Evolutionary conservation across 2,113 vertebrate species (phyloP).

Genomic region (Corythornis madagascariensis): DNA sequence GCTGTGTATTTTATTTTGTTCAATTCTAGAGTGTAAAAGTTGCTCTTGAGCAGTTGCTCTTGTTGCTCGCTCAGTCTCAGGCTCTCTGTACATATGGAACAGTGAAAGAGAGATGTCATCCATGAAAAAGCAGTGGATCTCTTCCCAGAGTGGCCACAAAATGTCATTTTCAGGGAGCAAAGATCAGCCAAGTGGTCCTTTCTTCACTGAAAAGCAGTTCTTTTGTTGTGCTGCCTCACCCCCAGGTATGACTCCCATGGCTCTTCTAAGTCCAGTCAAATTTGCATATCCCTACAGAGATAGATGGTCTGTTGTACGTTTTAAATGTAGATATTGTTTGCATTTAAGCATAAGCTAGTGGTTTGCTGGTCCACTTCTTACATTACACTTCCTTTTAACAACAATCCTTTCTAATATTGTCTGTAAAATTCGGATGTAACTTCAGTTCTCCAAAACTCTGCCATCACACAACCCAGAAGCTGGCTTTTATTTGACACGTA

Average conservation of each 20-base stretch:
- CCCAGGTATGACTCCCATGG: rapidly evolving
- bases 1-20: background rate
- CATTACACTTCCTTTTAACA: background rate
- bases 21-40: background rate
- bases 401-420: background rate
- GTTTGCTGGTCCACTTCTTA: background rate
- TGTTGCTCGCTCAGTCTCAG: rapidly evolving
- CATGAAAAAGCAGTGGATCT: background rate
- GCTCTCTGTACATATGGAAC: background rate
- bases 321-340: background rate
- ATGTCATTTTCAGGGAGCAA: background rate
- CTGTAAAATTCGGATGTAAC: background rate
- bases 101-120: background rate
- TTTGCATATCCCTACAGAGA: background rate
- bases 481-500: background rate
- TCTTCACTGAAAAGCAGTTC: background rate
- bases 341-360: background rate
- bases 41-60: background rate
- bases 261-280: background rate
- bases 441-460: background rate
- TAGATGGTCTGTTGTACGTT: background rate
- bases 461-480: background rate
- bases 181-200: background rate
- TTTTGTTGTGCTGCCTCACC: background rate
- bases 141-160: background rate